phyloP scores from a whole-genome alignment of 2,113 vertebrate species.

The Scalopus aquaticus region DNA sequence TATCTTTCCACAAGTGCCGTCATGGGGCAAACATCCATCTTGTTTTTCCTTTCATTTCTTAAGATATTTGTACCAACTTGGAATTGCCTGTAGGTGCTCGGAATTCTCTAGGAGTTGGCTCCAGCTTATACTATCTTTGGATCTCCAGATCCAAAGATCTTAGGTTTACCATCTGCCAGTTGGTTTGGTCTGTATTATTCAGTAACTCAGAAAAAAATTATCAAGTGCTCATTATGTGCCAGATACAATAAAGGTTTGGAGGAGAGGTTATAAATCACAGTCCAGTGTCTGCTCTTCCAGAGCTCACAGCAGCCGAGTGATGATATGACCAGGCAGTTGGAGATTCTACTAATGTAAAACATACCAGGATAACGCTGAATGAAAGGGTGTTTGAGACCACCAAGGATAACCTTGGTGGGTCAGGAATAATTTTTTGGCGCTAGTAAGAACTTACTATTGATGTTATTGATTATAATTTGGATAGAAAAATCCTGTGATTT shows the following conservation, averaged over 20 bases:
- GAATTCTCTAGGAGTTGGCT: neutral
- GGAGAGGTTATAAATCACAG: neutral
- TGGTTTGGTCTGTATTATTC: neutral
- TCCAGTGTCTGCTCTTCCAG: fast-evolving
- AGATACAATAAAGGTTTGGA: neutral
- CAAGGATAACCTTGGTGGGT: neutral
- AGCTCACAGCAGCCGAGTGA: neutral
- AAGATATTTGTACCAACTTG: neutral
- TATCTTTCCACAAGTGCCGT: neutral
- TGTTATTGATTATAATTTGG: neutral
- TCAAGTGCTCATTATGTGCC: neutral
- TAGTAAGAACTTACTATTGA: neutral
- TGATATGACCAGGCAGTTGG: neutral
- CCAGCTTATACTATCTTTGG: neutral
- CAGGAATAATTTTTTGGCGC: conserved; percentile 15
- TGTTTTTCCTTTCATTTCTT: neutral
- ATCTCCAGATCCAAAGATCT: neutral
- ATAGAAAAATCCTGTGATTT: conserved; percentile 9
- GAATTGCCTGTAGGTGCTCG: neutral
- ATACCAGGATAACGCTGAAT: neutral
- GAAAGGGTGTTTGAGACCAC: neutral
- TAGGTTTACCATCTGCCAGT: neutral
- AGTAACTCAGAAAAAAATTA: neutral
- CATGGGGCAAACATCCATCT: neutral
- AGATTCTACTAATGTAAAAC: neutral